phyloP scores from a whole-genome alignment of 92 coral and sea anemone species.

The Paragorgia papillata region DNA sequence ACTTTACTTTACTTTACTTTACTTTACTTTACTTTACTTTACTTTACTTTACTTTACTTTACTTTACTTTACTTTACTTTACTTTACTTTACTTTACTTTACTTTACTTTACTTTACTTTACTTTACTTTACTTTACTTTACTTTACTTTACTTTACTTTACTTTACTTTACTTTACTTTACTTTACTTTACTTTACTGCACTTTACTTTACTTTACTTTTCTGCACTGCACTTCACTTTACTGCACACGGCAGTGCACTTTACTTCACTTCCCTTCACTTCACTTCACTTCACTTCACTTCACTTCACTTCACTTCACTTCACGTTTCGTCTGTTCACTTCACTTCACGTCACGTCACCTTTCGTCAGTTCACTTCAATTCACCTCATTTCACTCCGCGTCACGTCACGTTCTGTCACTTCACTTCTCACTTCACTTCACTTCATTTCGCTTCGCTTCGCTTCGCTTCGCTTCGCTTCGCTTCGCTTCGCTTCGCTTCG shows the following conservation, averaged over 20 bases:
- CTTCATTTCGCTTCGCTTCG: background rate
- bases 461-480: background rate
- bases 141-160: too few species aligned
- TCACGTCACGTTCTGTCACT: background rate
- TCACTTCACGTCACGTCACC: background rate
- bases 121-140: too few species aligned
- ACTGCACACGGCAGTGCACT: background rate
- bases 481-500: background rate
- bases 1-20: background rate
- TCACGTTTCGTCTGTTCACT: too few species aligned
- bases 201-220: too few species aligned
- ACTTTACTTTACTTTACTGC: too few species aligned
- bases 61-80: background rate
- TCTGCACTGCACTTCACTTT: background rate
- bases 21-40: slow-evolving; percentile 2
- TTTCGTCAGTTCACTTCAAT: slow-evolving; percentile 20
- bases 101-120: too few species aligned
- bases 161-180: too few species aligned
- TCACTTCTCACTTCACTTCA: slow-evolving; percentile 5
- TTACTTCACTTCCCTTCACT: background rate
- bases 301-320: background rate
- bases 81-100: background rate
- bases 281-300: background rate
- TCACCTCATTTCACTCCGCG: slow-evolving; percentile 32
- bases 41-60: background rate